Base-by-base conservation (phyloP, 2,888 invertebrate genomes). In the Drosophila merina region DNA sequence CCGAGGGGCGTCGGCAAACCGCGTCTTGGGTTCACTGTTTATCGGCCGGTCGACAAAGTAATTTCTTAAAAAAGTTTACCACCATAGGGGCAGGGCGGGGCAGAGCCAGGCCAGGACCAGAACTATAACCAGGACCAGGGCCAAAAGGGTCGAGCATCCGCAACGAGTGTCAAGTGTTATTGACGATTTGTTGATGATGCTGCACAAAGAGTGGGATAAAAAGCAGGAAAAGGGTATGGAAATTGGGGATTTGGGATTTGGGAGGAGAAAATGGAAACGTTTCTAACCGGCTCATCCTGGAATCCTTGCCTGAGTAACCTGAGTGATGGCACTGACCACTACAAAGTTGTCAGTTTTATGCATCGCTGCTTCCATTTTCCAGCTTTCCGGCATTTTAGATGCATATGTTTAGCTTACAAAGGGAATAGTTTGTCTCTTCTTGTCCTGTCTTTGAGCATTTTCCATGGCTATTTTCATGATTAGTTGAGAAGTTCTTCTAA, bases 161-260 rank as follows among this genome's bases (percentile, higher is more conserved):
- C 69, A 79, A 62, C 73, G 73, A 76, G 83, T 87, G 84, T 87
- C 87, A 85, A 84, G 79, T 87, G 79, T 74, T 85, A 84, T 84
- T 79, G 84, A 84, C 87, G 84, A 87, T 87, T 84, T 87, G 87
- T 85, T 84, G 87, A 85, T 84, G 87, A 86, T 78, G 79, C 75
- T 70, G 71, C 76, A 77, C 69, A 86, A 86, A 73, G 77, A 57
- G 45, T 26, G 7, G 67, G 28, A 25, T n/a, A 28, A 26, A 47
- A 30, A 55, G 36, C 55, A 50, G 66, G 62, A 49, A 57, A 62
- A 74, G 69, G 74, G 50, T 66, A 55, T 66, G 74, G 74, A 76
- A 79, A 77, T 86, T 72, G 62, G 59, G 57, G 50, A 60, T 9
- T 44, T 25, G 44, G 44, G 8, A n/a, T 20, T 2, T 20, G 20